Conservation (phyloP, 2,888 invertebrate species). For the Meloe dianella region DNA sequence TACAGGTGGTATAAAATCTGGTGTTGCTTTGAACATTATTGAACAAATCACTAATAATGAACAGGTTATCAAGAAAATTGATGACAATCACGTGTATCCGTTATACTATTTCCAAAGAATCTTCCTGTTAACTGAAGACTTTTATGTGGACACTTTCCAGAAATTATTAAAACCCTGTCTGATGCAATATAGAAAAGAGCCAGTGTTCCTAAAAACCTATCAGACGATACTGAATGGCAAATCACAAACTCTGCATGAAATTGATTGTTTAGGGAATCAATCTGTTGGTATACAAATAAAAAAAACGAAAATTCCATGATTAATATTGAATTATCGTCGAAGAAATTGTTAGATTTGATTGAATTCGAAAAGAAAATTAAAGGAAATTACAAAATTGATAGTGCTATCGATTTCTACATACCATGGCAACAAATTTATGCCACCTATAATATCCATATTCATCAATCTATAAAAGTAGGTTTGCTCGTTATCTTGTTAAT, state of each 20-base stretch:
- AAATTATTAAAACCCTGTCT: slow-evolving; percentile 37
- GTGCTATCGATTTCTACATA: slow-evolving; percentile 9
- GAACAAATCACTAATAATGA: slow-evolving; percentile 40
- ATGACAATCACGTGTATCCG: slow-evolving; percentile 29
- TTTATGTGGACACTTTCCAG: slow-evolving; percentile 26
- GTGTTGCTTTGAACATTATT: slow-evolving; percentile 38
- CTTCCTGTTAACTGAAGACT: slow-evolving; percentile 34
- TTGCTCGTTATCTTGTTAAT: too few relatives aligned
- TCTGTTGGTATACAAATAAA: slow-evolving; percentile 21
- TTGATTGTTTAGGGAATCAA: slow-evolving; percentile 23
- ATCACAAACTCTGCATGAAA: slow-evolving; percentile 24
- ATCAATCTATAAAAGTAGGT: slow-evolving; percentile 39
- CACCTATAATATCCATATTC: slow-evolving; percentile 30
- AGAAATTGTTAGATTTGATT: slow-evolving; percentile 22
- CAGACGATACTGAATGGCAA: slow-evolving; percentile 37
- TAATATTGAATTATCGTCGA: slow-evolving; percentile 14
- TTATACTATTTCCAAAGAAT: slow-evolving; percentile 39
- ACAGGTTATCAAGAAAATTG: slow-evolving; percentile 30
- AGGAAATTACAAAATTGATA: slow-evolving; percentile 16
- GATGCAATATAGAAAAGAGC: slow-evolving; percentile 30
- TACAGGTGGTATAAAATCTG: slow-evolving; percentile 35
- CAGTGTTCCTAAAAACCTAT: slow-evolving; percentile 31
- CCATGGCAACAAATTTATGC: slow-evolving; percentile 24
- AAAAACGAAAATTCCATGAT: slow-evolving; percentile 18
- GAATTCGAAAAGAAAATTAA: slow-evolving; percentile 29